A percentile compares a stretch with the other conserved stretches of the same genome.
Evolutionary conservation across 2,113 vertebrate genomes (phyloP).

Genomic region (Brachypodius melanocephalos): DNA sequence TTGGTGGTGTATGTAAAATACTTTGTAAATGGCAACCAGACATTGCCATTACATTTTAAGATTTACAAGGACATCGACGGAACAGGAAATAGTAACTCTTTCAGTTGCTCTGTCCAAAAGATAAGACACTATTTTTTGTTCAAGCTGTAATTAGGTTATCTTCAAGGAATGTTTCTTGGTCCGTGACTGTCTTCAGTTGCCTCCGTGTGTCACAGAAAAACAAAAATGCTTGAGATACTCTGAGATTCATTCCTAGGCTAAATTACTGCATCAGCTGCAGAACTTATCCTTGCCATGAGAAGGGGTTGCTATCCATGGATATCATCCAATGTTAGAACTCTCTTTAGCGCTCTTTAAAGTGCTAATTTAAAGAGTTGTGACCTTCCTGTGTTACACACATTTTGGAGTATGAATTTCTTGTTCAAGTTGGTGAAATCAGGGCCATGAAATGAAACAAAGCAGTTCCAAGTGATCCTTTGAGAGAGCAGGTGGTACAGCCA

Average conservation of each 20-base stretch:
- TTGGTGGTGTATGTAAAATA: background rate
- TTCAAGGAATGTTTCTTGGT: background rate
- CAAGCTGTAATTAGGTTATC: background rate
- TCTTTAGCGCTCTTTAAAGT: background rate
- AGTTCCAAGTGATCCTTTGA: background rate
- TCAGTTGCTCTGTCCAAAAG: background rate
- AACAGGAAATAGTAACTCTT: background rate
- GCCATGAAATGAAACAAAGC: background rate
- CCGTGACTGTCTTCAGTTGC: background rate
- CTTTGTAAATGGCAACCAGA: slow-evolving; percentile 3
- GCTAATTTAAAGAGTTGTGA: background rate
- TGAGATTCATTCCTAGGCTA: background rate
- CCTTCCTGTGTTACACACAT: background rate
- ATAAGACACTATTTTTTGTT: background rate
- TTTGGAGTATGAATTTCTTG: background rate
- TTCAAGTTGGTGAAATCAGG: background rate
- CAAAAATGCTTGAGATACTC: background rate
- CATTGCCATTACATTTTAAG: background rate
- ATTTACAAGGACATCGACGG: background rate
- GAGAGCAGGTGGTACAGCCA: background rate
- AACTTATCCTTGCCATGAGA: background rate
- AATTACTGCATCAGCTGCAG: background rate
- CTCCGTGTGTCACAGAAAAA: background rate
- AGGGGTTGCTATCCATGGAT: background rate
- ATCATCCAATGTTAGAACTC: background rate